A percentile compares a stretch with the other conserved stretches of the same genome.
Evolutionary conservation across 2,888 invertebrate species (phyloP).

Genomic region (Eueremaeus valkanovi): DNA sequence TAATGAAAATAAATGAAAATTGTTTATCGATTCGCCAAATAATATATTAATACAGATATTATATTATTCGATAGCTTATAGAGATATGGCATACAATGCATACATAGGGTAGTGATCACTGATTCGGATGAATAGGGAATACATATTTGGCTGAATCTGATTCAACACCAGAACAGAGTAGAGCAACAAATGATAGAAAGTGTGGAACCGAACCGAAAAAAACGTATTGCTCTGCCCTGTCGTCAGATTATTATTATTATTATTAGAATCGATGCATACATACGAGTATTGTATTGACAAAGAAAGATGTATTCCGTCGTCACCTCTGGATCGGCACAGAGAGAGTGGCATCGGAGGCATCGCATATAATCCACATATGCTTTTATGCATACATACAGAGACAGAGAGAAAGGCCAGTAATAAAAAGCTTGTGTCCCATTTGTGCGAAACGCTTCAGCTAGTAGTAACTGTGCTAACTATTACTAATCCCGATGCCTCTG

Average conservation of each 20-base stretch:
- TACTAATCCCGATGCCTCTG: conserved; percentile 2
- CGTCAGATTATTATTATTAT: conserved; percentile 24
- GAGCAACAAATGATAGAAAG: too few species aligned
- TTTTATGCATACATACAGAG: neutral
- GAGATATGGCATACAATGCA: too few species aligned
- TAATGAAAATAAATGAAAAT: too few species aligned
- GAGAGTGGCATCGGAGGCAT: neutral
- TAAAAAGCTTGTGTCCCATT: neutral
- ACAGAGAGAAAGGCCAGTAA: neutral
- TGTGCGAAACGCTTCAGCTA: neutral
- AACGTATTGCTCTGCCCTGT: neutral
- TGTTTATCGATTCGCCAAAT: too few species aligned
- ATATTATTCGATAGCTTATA: too few species aligned
- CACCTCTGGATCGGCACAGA: neutral
- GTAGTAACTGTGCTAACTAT: conserved; percentile 8
- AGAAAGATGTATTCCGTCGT: conserved; percentile 11
- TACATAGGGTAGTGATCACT: too few species aligned
- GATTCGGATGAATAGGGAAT: too few species aligned
- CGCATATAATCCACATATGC: conserved; percentile 6
- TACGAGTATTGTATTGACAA: neutral
- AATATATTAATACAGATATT: too few species aligned
- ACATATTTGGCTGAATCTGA: too few species aligned
- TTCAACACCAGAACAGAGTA: too few species aligned
- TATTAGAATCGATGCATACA: neutral
- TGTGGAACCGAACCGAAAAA: too few species aligned